Evolutionary conservation across 2,797 vertebrate species (phyloP).

Genomic region (Corythornis leucogaster): DNA sequence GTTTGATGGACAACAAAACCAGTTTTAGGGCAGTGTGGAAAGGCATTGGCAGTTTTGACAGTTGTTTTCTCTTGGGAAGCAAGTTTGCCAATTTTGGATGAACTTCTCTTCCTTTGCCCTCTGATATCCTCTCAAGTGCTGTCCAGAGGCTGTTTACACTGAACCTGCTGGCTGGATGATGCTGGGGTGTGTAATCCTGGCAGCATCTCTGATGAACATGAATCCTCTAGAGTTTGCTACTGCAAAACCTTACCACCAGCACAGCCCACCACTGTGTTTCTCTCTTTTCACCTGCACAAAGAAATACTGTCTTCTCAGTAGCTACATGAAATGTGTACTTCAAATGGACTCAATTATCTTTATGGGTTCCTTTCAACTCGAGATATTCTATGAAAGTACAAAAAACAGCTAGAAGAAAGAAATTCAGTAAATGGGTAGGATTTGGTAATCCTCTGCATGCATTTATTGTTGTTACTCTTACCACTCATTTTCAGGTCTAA

Average conservation of each 20-base stretch:
- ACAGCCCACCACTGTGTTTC: background rate
- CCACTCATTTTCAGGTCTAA: background rate
- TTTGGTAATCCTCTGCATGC: background rate
- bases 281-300: background rate
- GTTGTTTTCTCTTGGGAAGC: rapidly evolving
- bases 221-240: background rate
- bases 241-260: background rate
- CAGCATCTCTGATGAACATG: background rate
- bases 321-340: background rate
- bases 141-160: background rate
- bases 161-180: rapidly evolving
- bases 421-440: background rate
- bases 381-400: background rate
- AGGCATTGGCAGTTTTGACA: background rate
- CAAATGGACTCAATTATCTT: rapidly evolving
- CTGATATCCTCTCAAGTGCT: background rate
- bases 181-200: background rate
- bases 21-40: background rate
- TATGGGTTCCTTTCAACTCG: background rate
- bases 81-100: background rate
- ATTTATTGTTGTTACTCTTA: background rate
- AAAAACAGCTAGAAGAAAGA: background rate
- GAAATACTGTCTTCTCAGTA: background rate
- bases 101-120: background rate
- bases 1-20: background rate